phyloP scores from a whole-genome alignment of 2,888 invertebrate genomes.

The Patella ulyssiponensis region DNA sequence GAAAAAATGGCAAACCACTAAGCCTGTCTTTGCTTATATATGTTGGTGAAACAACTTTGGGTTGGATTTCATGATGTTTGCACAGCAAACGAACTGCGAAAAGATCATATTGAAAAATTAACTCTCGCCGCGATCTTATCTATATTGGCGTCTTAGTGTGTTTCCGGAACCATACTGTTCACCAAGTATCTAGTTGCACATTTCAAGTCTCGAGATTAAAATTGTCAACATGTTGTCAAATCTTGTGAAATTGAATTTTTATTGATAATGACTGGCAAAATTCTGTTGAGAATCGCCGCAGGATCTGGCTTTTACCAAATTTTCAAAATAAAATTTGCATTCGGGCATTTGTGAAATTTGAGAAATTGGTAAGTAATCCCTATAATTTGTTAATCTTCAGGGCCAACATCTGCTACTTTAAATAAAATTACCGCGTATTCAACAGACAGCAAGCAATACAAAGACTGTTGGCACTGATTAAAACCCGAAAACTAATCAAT shows the following conservation, averaged over 20 bases:
- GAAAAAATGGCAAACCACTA: neutral
- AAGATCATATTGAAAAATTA: conserved; percentile 6
- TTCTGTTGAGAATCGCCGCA: neutral
- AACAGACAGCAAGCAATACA: too few relatives aligned
- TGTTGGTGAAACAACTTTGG: neutral
- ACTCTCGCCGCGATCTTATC: neutral
- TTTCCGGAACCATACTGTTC: conserved; percentile 8
- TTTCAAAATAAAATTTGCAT: conserved; percentile 1
- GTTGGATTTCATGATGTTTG: neutral
- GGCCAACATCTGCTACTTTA: too few relatives aligned
- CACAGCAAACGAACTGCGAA: neutral
- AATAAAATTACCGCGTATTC: too few relatives aligned
- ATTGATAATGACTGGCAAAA: neutral
- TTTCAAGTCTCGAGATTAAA: neutral
- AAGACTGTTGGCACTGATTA: too few relatives aligned
- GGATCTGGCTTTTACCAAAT: conserved; percentile 1
- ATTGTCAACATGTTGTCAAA: conserved; percentile 13
- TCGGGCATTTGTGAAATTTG: neutral
- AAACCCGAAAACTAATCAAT: too few relatives aligned
- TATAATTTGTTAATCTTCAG: too few relatives aligned
- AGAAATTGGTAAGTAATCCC: neutral
- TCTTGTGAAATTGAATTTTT: conserved; percentile 3
- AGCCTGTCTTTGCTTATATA: neutral
- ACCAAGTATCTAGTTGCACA: conserved; percentile 4
- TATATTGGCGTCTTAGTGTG: neutral